Conservation (phyloP, 2,888 invertebrate genomes). For the Lepidonotus clava region DNA sequence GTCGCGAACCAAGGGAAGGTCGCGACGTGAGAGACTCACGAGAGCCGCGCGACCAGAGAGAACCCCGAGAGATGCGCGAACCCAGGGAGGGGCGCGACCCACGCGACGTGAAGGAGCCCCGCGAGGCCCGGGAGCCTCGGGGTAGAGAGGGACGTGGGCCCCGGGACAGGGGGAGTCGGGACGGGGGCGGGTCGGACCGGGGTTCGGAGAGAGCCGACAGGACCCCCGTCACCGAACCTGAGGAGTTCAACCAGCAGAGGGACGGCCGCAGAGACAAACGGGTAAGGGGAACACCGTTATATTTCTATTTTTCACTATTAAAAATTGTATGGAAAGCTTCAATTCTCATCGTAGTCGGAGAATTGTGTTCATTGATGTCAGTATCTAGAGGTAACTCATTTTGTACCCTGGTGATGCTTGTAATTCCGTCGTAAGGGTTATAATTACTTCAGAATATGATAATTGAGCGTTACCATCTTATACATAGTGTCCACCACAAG, state of each 20-base stretch:
- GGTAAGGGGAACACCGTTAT: no score
- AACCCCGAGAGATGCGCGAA: not conserved
- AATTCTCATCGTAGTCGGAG: no score
- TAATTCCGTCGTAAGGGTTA: no score
- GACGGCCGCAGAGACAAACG: not conserved
- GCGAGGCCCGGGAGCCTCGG: not conserved
- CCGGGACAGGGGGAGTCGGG: not conserved
- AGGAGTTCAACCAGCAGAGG: not conserved
- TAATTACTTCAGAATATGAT: no score
- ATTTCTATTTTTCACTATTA: no score
- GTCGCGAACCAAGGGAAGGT: not conserved
- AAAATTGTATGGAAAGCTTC: no score
- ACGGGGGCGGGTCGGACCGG: conserved; percentile 1
- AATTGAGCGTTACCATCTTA: no score
- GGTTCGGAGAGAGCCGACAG: no score
- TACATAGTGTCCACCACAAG: no score
- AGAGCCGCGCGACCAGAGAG: not conserved
- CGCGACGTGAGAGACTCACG: not conserved
- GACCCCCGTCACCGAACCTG: not conserved
- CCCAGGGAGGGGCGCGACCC: not conserved
- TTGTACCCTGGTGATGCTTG: no score
- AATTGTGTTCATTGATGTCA: no score
- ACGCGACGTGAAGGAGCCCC: not conserved
- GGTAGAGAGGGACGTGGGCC: not conserved
- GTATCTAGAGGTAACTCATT: no score